A percentile compares a stretch with the other conserved stretches of the same genome.
Conservation (phyloP, 2,888 invertebrate species). For the Unio pictorum region DNA sequence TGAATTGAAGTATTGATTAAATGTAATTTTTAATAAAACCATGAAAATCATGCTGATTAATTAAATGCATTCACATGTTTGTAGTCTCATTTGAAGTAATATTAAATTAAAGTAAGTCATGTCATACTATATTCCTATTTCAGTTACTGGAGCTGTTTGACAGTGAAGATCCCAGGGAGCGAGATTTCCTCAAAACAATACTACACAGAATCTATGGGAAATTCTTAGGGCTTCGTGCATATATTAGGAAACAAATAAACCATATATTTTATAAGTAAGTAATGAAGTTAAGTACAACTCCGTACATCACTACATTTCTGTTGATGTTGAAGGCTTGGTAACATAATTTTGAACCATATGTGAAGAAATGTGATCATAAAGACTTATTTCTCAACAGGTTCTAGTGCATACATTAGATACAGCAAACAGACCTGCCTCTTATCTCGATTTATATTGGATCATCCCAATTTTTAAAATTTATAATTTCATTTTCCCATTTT, state of each 20-base stretch:
- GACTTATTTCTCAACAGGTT: no score
- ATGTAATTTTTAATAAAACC: neutral
- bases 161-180: conserved; percentile 74
- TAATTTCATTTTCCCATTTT: no score
- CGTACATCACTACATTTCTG: neutral
- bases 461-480: no score
- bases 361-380: no score
- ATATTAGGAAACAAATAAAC: conserved; percentile 91
- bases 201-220: conserved; percentile 71
- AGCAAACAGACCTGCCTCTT: no score
- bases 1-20: no score
- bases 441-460: no score
- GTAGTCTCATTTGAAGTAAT: neutral
- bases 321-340: no score
- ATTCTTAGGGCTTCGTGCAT: conserved; percentile 69
- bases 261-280: conserved; percentile 91
- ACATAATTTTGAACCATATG: no score
- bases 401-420: no score
- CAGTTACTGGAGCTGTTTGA: conserved; percentile 68
- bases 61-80: no score
- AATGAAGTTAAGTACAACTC: neutral
- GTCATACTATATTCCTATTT: conserved; percentile 20
- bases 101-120: neutral
- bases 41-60: neutral
- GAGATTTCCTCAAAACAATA: conserved; percentile 70